Percentiles rank a stretch among this genome's conserved stretches.
These are phyloP conservation scores for Enoplosus armatus DNA, from an alignment of 2,797 vertebrate species.

Conservation along the genomic window DNA sequence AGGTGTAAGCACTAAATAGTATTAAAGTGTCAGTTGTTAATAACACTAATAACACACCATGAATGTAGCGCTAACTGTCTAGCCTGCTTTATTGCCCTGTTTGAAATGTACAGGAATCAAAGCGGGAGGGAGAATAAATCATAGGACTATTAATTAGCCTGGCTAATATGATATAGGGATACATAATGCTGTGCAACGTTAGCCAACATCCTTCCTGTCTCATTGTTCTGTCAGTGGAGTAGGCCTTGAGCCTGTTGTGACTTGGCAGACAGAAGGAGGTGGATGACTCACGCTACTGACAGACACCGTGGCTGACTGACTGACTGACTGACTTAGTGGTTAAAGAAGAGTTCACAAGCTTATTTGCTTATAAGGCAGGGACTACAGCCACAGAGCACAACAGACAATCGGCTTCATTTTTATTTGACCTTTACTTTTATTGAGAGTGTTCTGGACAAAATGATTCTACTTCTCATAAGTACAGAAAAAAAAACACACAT, in stretches of 20 bases:
- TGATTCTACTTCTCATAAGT: not conserved
- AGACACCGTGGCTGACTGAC: conserved; percentile 44
- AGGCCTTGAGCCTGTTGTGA: conserved; percentile 44
- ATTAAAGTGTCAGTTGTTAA: not conserved
- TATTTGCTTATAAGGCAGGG: not conserved
- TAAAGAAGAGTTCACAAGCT: conserved; percentile 37
- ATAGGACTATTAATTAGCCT: not conserved
- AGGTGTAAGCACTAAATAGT: not conserved
- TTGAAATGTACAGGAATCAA: not conserved
- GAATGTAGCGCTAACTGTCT: not conserved
- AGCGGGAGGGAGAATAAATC: conserved; percentile 10
- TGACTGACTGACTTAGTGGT: conserved; percentile 9
- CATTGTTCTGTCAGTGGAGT: conserved; percentile 24
- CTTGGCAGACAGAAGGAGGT: conserved; percentile 43
- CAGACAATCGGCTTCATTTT: not conserved
- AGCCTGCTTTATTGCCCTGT: not conserved
- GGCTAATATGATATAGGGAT: conserved; percentile 1
- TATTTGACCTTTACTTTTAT: conserved; percentile 7
- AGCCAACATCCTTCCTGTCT: conserved; percentile 39
- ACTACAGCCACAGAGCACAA: not conserved
- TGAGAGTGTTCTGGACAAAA: not conserved
- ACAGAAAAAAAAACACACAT: not conserved
- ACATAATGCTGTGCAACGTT: conserved; percentile 8
- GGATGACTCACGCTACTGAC: conserved; percentile 52
- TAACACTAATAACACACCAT: not conserved